These are phyloP conservation scores for Xiphydria camelus DNA, from an alignment of 2,888 invertebrate genomes.

Conservation along the genomic window DNA sequence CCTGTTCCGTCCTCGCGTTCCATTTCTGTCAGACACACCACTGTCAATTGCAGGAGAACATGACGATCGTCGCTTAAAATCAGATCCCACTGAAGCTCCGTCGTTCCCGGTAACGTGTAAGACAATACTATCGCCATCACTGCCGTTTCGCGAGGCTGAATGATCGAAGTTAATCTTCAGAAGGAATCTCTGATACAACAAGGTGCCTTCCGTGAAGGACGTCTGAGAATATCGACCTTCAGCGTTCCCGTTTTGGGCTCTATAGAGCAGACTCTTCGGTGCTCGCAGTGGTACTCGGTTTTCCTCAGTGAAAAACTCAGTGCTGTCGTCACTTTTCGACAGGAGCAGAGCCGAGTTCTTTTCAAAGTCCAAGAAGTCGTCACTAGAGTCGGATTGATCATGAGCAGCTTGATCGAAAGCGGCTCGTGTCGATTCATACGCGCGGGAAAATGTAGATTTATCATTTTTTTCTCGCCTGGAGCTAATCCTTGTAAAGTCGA, in stretches of 20 bases:
- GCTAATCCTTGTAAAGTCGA: conserved; percentile 32
- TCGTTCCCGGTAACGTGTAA: conserved; percentile 41
- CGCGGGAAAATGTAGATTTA: conserved; percentile 45
- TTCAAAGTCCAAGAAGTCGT: conserved; percentile 40
- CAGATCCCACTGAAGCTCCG: conserved; percentile 49
- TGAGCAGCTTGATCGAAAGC: conserved; percentile 39
- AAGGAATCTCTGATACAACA: too few relatives aligned
- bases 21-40: conserved; percentile 23
- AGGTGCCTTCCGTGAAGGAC: too few relatives aligned
- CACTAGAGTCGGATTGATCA: conserved; percentile 45
- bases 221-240: too few relatives aligned
- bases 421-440: conserved; percentile 35
- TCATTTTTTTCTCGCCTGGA: conserved; percentile 30
- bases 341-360: conserved; percentile 50
- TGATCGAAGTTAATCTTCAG: too few relatives aligned
- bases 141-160: conserved; percentile 13
- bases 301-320: conserved; percentile 39
- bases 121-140: conserved; percentile 46
- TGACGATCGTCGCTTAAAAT: conserved; percentile 48
- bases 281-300: conserved; percentile 48
- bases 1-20: conserved; percentile 27
- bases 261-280: conserved; percentile 45
- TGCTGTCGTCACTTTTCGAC: conserved; percentile 32
- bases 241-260: conserved; percentile 40
- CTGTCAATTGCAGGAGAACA: conserved; percentile 42